Conservation (phyloP, 2,797 vertebrate genomes). For the Cossypha niveicapilla region DNA sequence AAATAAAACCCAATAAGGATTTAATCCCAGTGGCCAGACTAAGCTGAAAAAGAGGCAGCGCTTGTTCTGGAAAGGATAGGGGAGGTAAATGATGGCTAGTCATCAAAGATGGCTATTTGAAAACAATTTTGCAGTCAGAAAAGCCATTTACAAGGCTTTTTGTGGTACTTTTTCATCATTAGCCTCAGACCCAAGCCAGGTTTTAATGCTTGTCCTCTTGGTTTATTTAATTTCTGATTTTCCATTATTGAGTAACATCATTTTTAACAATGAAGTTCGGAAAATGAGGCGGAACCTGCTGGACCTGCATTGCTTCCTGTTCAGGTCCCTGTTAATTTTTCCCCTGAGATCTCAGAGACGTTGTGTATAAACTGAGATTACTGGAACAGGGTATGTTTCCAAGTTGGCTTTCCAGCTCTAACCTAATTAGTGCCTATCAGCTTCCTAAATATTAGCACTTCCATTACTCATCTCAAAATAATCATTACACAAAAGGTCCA, state of each 20-base stretch:
- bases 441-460: conserved; percentile 47
- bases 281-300: not conserved
- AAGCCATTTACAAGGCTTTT: not conserved
- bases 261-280: not conserved
- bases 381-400: conserved; percentile 19
- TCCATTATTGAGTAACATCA: not conserved
- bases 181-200: not conserved
- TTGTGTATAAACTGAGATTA: not conserved
- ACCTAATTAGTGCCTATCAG: conserved; percentile 32
- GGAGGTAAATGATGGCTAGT: not conserved
- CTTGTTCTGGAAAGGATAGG: not conserved
- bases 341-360: not conserved
- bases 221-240: conserved; percentile 16
- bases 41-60: not conserved
- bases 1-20: not conserved
- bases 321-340: not conserved
- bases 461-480: conserved; percentile 24
- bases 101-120: not conserved
- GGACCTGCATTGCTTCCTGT: conserved; percentile 25
- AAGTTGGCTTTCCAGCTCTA: not conserved
- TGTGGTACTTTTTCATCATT: not conserved
- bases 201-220: not conserved
- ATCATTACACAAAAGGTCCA: conserved; percentile 12
- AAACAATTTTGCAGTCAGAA: conserved; percentile 6
- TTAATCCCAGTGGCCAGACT: not conserved